Evolutionary conservation across 64 coral and sea anemone genomes (phyloP).

Genomic region (Acropora yongei): DNA sequence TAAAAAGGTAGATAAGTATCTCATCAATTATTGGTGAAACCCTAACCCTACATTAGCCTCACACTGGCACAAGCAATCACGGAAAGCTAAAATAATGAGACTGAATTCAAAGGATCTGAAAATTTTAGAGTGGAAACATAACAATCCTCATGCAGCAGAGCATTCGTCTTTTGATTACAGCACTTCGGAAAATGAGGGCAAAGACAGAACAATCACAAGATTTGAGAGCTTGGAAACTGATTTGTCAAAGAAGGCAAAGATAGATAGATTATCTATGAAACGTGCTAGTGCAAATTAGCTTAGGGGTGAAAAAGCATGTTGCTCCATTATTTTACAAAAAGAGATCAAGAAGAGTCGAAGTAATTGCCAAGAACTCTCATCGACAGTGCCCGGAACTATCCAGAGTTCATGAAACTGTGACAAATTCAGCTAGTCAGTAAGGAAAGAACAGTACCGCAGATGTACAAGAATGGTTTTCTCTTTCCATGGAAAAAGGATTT

Average conservation of each 20-base stretch:
- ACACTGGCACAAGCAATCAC: too few species aligned
- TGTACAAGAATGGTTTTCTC: constrained; percentile 36
- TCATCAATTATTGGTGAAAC: too few species aligned
- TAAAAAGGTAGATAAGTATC: too few species aligned
- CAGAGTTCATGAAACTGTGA: constrained; percentile 40
- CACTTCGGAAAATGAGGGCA: background rate
- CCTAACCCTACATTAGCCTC: too few species aligned
- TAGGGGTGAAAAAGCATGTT: background rate
- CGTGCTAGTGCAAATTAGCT: background rate
- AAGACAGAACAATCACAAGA: background rate
- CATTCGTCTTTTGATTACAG: background rate
- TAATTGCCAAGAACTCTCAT: background rate
- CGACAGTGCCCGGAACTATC: constrained; percentile 29
- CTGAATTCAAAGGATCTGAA: too few species aligned
- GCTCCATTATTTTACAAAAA: background rate
- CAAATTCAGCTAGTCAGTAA: constrained; percentile 40
- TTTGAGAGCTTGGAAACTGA: background rate
- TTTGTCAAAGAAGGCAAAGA: constrained; percentile 20
- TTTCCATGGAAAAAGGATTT: constrained; percentile 60
- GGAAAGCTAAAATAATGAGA: too few species aligned
- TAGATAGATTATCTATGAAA: background rate
- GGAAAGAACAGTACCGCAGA: constrained; percentile 31
- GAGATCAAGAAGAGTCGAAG: background rate
- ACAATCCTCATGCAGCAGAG: background rate
- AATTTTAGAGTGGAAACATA: background rate